Base-by-base conservation (phyloP, 2,888 invertebrate genomes). In the Agriopis leucophaearia region DNA sequence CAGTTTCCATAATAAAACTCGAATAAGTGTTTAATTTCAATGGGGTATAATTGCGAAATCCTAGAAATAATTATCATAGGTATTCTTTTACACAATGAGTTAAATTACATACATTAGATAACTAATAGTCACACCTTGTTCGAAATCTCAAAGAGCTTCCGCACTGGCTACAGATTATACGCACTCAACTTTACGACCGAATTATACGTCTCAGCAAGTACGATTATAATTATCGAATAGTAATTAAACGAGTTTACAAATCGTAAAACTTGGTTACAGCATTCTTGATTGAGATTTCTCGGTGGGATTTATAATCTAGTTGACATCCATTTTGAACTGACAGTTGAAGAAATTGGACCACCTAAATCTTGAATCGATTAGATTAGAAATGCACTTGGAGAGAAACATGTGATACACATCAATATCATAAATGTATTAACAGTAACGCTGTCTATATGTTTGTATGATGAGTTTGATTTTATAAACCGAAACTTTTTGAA, bases 201-300 rank as follows among this genome's bases (percentile, higher is more conserved):
- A 64, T 64, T 64, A 64, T 51, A 64, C 60, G 51, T 50, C 35
- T 50, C 54, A 42, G 50, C 50, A 47, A 38, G 13, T 48, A 67
- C 59, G 47, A 58, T 40, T 58, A 59, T 54, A 63, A 68, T 69
- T 64, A 69, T 60, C 56, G 16, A 55, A 63, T 52, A 51, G 64
- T 64, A 64, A 69, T 59, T 62, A 62, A 62, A 62, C 70, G 10
- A 59, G 70, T 70, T 70, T 65, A 67, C 61, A 51, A 62, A 64
- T 67, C 70, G 67, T 66, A 66, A 70, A 70, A 61, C 50, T 58
- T 42, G 48, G 54, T 68, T 64, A 56, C 55, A 38, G 55, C 59
- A 64, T 51, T 60, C 59, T 56, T 45, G 62, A 56, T 66, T 57
- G 40, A 62, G 52, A 62, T 62, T n/a, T n/a, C 38, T 47, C 40